These are phyloP conservation scores for Ranitomeya variabilis DNA, from an alignment of 2,113 vertebrate genomes.

Conservation along the genomic window DNA sequence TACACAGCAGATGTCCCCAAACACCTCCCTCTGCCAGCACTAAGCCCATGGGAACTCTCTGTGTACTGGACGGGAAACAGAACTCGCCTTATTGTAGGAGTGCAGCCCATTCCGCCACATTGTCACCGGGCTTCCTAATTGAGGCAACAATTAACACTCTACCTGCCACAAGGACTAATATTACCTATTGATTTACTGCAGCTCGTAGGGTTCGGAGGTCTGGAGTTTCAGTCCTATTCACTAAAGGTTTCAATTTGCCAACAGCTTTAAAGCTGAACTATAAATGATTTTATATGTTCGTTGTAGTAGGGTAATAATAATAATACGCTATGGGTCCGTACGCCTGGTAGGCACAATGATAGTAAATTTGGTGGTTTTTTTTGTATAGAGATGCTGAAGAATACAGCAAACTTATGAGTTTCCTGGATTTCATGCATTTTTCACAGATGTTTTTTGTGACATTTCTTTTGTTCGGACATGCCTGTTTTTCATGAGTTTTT, in stretches of 20 bases:
- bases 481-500: too few relatives aligned
- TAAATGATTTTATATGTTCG: neutral
- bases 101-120: constrained; percentile 34
- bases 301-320: neutral
- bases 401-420: too few relatives aligned
- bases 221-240: neutral
- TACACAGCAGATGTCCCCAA: constrained; percentile 56
- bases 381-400: too few relatives aligned
- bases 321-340: too few relatives aligned
- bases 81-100: constrained; percentile 40
- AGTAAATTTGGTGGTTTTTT: too few relatives aligned
- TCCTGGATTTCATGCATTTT: too few relatives aligned
- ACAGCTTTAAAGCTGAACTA: neutral
- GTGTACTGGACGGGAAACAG: constrained; percentile 37
- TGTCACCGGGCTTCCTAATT: constrained; percentile 22
- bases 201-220: neutral
- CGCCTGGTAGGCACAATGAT: too few relatives aligned
- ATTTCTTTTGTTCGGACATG: too few relatives aligned
- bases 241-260: neutral
- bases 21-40: constrained; percentile 39
- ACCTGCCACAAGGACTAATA: neutral
- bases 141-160: constrained; percentile 42
- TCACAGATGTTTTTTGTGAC: too few relatives aligned
- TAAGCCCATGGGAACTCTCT: constrained; percentile 51
- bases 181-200: neutral